Evolutionary conservation across 2,113 vertebrate genomes (phyloP), one percentile per base, ranked within the genome.

Genomic region (Mesocricetus auratus): DNA sequence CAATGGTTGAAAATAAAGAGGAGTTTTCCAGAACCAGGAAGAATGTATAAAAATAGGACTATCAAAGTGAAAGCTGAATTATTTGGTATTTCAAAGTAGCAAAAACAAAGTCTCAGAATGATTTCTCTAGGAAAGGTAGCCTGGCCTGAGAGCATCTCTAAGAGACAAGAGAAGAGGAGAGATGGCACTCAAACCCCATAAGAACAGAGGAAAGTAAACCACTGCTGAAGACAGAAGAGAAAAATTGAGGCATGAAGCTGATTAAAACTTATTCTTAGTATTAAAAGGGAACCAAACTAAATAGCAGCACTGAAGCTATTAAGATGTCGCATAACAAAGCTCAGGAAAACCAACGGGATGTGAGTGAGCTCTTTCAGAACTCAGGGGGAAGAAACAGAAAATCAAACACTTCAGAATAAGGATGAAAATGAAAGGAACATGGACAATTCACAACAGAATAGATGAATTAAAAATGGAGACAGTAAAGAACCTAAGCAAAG

Each of bases 221-320:
- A n/a, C 26, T 53, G 90, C 47, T 89, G 39, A 95, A 87, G 17
- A 11, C 26, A 29, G 42, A 66, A 22, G 13, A 26, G 66, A 47
- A 92, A 93, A 95, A 64, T 21, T 50, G 39, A n/a, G 47, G 60
- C 29, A n/a, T 0, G 19, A 92, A 56, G 9, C 36, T 86, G 39
- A 91, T 64, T 15, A 79, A 91, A 97, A 69, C 17, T 42, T 22
- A 29, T 24, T 19, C 33, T 86, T 78, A 53, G 5, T 82, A 47
- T 56, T 82, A 42, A 82, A 93, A 96, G 74, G 17, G 3, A n/a
- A 12, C 83, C 93, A 78, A 93, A 58, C 36, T 86, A 83, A 81
- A 79, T 58, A 89, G 58, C 10, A 26, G 17, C 56, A 78, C 4
- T 53, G 29, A 15, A 93, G 71, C 64, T 68, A 50, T 92, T 39